These are phyloP conservation scores for Tetragnatha montana DNA, from an alignment of 2,888 invertebrate genomes.

Conservation along the genomic window DNA sequence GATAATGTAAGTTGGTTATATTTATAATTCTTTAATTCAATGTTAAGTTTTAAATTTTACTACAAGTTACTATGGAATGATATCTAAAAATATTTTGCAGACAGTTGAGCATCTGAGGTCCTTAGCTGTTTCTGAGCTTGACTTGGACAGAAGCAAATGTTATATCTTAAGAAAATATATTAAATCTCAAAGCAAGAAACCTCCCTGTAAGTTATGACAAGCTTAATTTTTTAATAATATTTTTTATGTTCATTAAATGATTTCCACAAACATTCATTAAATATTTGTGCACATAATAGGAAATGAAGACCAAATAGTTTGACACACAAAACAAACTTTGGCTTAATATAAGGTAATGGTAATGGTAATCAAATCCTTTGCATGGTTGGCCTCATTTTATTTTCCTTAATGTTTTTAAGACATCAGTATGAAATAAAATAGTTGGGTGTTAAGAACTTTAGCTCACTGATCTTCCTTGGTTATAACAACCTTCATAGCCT, in stretches of 20 bases:
- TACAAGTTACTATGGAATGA: background rate
- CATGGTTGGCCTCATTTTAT: background rate
- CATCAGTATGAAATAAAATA: too few relatives aligned
- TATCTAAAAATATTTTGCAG: conserved; percentile 40
- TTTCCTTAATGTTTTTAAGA: background rate
- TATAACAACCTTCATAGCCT: too few relatives aligned
- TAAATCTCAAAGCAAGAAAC: conserved; percentile 50
- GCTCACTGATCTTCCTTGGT: too few relatives aligned
- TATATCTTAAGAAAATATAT: conserved; percentile 59
- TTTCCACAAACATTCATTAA: background rate
- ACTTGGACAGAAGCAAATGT: conserved; percentile 33
- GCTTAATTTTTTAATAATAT: background rate
- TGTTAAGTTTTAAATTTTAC: background rate
- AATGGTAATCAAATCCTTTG: background rate
- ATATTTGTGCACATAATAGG: too few relatives aligned
- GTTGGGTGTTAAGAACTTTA: too few relatives aligned
- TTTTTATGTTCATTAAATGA: background rate
- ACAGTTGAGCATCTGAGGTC: conserved; percentile 58
- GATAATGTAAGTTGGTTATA: conserved; percentile 46
- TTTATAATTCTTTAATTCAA: background rate
- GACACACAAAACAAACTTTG: too few relatives aligned
- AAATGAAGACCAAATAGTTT: too few relatives aligned
- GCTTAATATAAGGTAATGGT: too few relatives aligned
- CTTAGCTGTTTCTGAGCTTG: conserved; percentile 41
- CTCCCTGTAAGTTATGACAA: conserved; percentile 57